These are phyloP conservation scores for Leucoraja ocellata DNA, from an alignment of 2,797 vertebrate species.

Conservation along the genomic window DNA sequence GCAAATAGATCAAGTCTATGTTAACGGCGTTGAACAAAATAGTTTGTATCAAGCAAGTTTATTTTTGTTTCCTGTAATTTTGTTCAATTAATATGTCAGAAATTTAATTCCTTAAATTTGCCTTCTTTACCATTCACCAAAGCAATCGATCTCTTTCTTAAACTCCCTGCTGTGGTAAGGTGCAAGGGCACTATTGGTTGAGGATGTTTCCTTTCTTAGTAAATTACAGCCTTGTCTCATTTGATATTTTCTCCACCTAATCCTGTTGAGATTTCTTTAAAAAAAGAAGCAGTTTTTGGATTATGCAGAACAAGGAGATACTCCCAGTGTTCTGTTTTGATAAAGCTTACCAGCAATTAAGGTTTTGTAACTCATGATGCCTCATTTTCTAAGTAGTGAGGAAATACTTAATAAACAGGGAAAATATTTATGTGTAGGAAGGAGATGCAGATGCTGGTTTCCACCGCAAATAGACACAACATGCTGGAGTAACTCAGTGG, in stretches of 20 bases:
- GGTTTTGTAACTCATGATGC: background rate
- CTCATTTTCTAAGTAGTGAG: background rate
- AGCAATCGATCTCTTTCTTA: background rate
- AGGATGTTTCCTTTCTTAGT: background rate
- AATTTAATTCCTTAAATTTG: background rate
- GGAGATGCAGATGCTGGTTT: too few species aligned
- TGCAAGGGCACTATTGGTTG: background rate
- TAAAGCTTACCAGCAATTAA: background rate
- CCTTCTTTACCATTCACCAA: background rate
- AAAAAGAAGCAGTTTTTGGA: background rate
- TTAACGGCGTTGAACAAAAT: background rate
- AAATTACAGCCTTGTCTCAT: background rate
- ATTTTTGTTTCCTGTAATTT: slow-evolving; percentile 3
- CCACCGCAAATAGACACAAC: too few species aligned
- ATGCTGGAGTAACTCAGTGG: too few species aligned
- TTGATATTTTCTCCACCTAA: background rate
- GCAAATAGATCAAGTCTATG: background rate
- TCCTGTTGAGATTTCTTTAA: background rate
- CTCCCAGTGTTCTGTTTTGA: background rate
- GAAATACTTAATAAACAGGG: background rate
- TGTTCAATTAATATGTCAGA: slow-evolving; percentile 18
- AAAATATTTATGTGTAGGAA: background rate
- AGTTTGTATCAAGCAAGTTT: slow-evolving; percentile 18
- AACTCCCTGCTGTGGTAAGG: background rate
- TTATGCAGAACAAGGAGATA: background rate